Evolutionary conservation across 2,113 vertebrate species (phyloP).

Genomic region (Trogon melanurus): DNA sequence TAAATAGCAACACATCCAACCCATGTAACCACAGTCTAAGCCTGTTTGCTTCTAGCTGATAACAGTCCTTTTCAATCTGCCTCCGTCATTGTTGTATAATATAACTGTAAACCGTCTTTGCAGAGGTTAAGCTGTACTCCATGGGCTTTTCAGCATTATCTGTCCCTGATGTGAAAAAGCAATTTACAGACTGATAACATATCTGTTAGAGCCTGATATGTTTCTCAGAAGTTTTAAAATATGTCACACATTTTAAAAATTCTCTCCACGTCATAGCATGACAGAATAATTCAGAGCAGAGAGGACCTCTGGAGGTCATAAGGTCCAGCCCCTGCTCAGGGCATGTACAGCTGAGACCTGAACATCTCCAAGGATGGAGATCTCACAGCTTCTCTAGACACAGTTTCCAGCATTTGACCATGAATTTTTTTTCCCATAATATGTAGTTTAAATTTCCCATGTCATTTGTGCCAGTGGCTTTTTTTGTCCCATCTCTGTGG

Average conservation of each 20-base stretch:
- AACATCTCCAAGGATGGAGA: not conserved
- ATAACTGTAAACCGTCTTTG: not conserved
- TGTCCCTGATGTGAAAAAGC: not conserved
- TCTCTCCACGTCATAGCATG: not conserved
- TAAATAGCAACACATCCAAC: not conserved
- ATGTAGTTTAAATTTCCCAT: not conserved
- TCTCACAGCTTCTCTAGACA: not conserved
- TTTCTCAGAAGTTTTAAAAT: not conserved
- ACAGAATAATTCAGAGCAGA: not conserved
- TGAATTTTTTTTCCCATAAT: not conserved
- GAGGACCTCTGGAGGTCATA: not conserved
- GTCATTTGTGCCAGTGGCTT: not conserved
- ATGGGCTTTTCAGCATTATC: not conserved
- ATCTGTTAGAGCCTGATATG: not conserved
- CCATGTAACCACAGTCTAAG: not conserved
- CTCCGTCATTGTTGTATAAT: not conserved
- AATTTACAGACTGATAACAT: not conserved
- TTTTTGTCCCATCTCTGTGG: not conserved
- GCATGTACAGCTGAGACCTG: accelerated
- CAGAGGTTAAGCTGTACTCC: not conserved
- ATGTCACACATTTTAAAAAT: not conserved
- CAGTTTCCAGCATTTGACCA: not conserved
- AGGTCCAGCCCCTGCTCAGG: not conserved
- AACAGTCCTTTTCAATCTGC: not conserved
- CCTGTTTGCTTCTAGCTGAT: not conserved